Base-by-base conservation (phyloP, 1,140 invertebrate genomes). In the Brachionus sp. region DNA sequence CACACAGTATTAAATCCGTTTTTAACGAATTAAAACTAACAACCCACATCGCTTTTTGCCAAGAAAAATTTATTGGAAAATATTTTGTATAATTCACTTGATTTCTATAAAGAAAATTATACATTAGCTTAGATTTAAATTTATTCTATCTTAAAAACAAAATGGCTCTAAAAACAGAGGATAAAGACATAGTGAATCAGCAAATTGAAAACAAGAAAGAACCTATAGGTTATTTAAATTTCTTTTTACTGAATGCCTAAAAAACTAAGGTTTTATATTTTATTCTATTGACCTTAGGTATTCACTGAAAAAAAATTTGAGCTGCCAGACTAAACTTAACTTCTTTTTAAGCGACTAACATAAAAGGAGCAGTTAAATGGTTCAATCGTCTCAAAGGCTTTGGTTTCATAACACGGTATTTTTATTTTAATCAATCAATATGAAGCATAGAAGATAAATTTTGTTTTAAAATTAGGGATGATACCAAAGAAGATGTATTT, bases 291-390 rank as follows among this genome's bases (percentile, higher is more conserved):
- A 68, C 29, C 25, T 35, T 68, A 35, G 64, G 64, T 68, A 35
- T 68, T 37, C 10, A 68, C 12, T 35, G 12, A 68, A 37, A 68
- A 66, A 5, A 7, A 68, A 3, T 16, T 33, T 37, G 4, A 68
- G 16, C 35, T 35, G 35, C 13, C 35, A 68, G n/a, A 23, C 35
- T 68, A n/a, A 35, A 46, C 10, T 35, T 80, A 10, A 37, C 62
- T 62, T 57, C 9, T 53, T 16, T 80, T 42, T 29, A 62, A 80
- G 77, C 77, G 23, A 35, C 50, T 35, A 66, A 66, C 42, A 25
- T 80, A 5, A 80, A 37, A 62, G 77, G 77, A 57, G 57, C 77
- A n/a, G 77, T 80, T 57, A 80, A 80, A 66, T 80, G 77, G 77
- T 80, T 80, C 19, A 39, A 80, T 44, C 77, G 77, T 29, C n/a